Base-by-base conservation (phyloP, 1,140 invertebrate genomes). In the Anthonomus grandis region DNA sequence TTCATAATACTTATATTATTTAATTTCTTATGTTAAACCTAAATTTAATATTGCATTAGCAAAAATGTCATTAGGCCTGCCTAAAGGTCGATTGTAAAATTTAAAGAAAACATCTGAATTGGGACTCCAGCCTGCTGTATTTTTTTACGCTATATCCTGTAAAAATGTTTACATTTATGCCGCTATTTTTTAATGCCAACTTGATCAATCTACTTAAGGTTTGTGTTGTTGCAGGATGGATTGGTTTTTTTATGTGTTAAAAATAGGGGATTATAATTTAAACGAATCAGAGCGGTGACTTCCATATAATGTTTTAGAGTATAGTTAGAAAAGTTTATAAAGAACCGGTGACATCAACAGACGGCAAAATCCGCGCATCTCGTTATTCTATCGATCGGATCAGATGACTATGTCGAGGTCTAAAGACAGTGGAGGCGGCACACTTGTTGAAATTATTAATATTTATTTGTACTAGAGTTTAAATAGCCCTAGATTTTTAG, bases 81-180 rank as follows among this genome's bases (percentile, higher is more conserved):
- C 46, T 31, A 48, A 17, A 34, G 46, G 46, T n/a, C 46, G 31
- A 31, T 48, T 48, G 36, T 37, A 48, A 48, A 48, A 48, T 34
- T 15, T 48, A 48, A 48, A 18, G 46, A 48, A 48, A 48, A 48
- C 46, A 34, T 48, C 31, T 48, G 46, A 37, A 31, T 48, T 48
- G 1, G 23, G n/a, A n/a, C n/a, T n/a, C n/a, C n/a, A n/a, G n/a
- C n/a, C n/a, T n/a, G n/a, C n/a, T n/a, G n/a, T n/a, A n/a, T n/a
- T n/a, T n/a, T n/a, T n/a, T n/a, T n/a, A n/a, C 10, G 19, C 46
- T 48, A n/a, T 19, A 48, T 34, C 46, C 46, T 17, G 46, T 19
- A 34, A 18, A n/a, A n/a, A n/a, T n/a, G n/a, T n/a, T n/a, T n/a
- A n/a, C n/a, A n/a, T n/a, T n/a, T n/a, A n/a, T n/a, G n/a, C 13